phyloP scores from a whole-genome alignment of 2,888 invertebrate species.

The Andrena camellia region DNA sequence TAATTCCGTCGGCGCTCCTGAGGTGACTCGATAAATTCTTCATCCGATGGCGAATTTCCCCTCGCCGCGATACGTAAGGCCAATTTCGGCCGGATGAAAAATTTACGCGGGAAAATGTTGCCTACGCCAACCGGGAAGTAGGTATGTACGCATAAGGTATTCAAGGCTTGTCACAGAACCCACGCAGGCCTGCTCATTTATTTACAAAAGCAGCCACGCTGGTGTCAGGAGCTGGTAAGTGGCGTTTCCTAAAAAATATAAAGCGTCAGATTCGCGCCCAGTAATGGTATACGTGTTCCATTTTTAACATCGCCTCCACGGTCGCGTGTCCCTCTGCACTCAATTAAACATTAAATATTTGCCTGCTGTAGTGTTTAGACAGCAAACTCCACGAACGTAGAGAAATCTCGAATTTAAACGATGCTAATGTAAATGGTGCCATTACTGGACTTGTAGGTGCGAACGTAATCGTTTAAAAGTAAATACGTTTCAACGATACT shows the following conservation, averaged over 20 bases:
- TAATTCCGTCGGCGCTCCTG: conserved; percentile 5
- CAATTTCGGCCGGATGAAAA: neutral
- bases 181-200: conserved; percentile 13
- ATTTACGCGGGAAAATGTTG: neutral
- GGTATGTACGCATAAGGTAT: neutral
- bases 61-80: neutral
- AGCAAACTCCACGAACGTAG: neutral
- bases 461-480: neutral
- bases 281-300: neutral
- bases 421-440: neutral
- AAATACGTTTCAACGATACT: no score
- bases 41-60: neutral
- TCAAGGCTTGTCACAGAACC: neutral
- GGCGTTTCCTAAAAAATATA: conserved; percentile 8
- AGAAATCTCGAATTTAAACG: conserved; percentile 12
- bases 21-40: conserved; percentile 22
- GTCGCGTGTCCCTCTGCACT: neutral
- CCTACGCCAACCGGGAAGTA: neutral
- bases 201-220: neutral
- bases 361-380: neutral
- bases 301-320: neutral
- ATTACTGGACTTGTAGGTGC: neutral
- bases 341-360: conserved; percentile 38
- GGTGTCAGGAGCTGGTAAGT: conserved; percentile 1
- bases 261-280: neutral